Conservation (phyloP, 2,797 vertebrate species). For the Bovichtus variegatus region DNA sequence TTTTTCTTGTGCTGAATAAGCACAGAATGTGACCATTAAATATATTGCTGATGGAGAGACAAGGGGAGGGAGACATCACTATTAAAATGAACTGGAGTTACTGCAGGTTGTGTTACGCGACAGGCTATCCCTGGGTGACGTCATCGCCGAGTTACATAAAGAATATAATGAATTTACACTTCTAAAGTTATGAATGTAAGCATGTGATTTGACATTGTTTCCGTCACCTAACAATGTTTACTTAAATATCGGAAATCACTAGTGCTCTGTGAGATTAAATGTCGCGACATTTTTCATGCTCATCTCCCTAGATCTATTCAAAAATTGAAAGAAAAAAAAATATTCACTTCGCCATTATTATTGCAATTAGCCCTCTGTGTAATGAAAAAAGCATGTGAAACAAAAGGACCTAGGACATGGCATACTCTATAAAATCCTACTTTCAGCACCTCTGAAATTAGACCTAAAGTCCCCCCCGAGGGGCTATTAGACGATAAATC, state of each 20-base stretch:
- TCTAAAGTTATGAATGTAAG: constrained; percentile 5
- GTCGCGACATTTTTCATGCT: background rate
- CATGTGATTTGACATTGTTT: constrained; percentile 5
- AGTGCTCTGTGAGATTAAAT: constrained; percentile 13
- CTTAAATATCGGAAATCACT: background rate
- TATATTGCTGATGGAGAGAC: constrained; percentile 83
- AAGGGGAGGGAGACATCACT: constrained; percentile 76
- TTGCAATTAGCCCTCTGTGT: constrained; percentile 43
- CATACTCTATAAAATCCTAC: constrained; percentile 72
- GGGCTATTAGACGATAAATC: constrained; percentile 79
- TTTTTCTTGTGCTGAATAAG: constrained; percentile 83
- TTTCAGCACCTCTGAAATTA: constrained; percentile 82
- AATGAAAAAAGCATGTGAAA: constrained; percentile 57
- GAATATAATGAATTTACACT: constrained; percentile 27
- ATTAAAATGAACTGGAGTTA: constrained; percentile 72
- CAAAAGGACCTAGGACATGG: constrained; percentile 57
- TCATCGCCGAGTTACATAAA: constrained; percentile 51
- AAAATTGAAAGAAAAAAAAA: background rate
- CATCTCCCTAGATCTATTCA: background rate
- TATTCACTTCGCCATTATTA: constrained; percentile 31
- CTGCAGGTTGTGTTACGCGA: constrained; percentile 41
- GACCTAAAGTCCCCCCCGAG: constrained; percentile 75
- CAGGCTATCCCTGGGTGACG: constrained; percentile 50
- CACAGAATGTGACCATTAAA: constrained; percentile 82
- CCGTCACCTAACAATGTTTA: background rate